phyloP scores from a whole-genome alignment of 2,888 invertebrate genomes.

The Phalera bucephala region DNA sequence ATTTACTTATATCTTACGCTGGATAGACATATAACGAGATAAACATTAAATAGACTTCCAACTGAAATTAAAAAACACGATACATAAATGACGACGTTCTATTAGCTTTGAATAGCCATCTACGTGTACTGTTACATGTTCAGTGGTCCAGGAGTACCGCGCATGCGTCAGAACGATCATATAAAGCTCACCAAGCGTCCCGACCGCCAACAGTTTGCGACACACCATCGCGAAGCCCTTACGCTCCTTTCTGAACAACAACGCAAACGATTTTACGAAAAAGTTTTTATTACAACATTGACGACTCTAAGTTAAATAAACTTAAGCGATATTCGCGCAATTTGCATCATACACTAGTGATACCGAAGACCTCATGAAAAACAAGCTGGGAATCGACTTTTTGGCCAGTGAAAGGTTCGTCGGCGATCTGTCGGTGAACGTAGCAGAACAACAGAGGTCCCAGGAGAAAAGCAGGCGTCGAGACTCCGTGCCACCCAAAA shows the following conservation, averaged over 20 bases:
- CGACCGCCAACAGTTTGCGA: slow-evolving; percentile 55
- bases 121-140: too few relatives aligned
- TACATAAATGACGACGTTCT: too few relatives aligned
- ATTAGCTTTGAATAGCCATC: too few relatives aligned
- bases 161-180: slow-evolving; percentile 59
- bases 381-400: slow-evolving; percentile 58
- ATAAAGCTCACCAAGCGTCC: slow-evolving; percentile 45
- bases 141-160: too few relatives aligned
- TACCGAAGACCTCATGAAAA: slow-evolving; percentile 65
- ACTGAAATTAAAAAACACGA: too few relatives aligned
- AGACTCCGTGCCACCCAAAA: slow-evolving; percentile 68
- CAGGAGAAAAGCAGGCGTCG: slow-evolving; percentile 48
- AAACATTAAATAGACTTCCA: too few relatives aligned
- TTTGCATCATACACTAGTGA: slow-evolving; percentile 37
- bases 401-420: slow-evolving; percentile 60
- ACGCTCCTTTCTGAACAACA: slow-evolving; percentile 31
- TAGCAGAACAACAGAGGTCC: slow-evolving; percentile 41
- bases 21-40: too few relatives aligned
- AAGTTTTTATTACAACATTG: slow-evolving; percentile 50
- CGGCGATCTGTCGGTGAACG: slow-evolving; percentile 56
- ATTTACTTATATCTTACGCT: too few relatives aligned
- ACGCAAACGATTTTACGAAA: slow-evolving; percentile 41
- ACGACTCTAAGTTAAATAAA: neutral
- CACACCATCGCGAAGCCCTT: slow-evolving; percentile 46
- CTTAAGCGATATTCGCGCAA: slow-evolving; percentile 19